Percentiles rank a stretch among this genome's conserved stretches.
Conservation (phyloP, 2,797 vertebrate species). For the Adrianichthys oophorus region DNA sequence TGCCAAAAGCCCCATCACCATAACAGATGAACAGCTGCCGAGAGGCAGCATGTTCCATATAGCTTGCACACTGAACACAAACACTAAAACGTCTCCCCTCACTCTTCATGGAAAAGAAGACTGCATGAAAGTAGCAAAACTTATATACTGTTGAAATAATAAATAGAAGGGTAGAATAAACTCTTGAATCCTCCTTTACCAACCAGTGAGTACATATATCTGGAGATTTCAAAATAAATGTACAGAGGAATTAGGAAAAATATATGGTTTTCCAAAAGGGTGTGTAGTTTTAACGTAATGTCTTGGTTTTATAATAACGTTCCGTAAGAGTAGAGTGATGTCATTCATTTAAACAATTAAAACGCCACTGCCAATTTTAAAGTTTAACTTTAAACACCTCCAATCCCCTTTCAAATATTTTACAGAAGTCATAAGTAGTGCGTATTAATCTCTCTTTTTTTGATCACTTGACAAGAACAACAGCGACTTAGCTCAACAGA, state of each 20-base stretch:
- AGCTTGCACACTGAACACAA: slow-evolving; percentile 28
- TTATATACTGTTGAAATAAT: slow-evolving; percentile 16
- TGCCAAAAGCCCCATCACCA: slow-evolving; percentile 61
- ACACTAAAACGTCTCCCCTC: slow-evolving; percentile 19
- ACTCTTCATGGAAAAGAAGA: slow-evolving; percentile 17
- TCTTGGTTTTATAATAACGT: slow-evolving; percentile 1
- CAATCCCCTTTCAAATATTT: too few relatives aligned
- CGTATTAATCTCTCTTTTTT: too few relatives aligned
- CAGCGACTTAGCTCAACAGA: too few relatives aligned
- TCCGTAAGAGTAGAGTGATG: too few relatives aligned
- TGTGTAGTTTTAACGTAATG: slow-evolving; percentile 15
- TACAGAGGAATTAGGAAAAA: slow-evolving; percentile 8
- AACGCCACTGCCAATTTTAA: too few relatives aligned
- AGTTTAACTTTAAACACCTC: too few relatives aligned
- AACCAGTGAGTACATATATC: slow-evolving; percentile 1
- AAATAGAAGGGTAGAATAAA: slow-evolving; percentile 17
- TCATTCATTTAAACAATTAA: too few relatives aligned
- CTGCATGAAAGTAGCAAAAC: slow-evolving; percentile 4
- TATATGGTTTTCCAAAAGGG: not conserved
- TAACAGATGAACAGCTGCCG: slow-evolving; percentile 63
- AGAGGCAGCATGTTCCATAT: slow-evolving; percentile 48
- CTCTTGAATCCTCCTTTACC: slow-evolving; percentile 12
- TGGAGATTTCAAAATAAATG: slow-evolving; percentile 10
- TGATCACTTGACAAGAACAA: too few relatives aligned
- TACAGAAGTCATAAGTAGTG: too few relatives aligned